These are phyloP conservation scores for Acipenser transmontanus DNA, from an alignment of 2,797 vertebrate species.

Conservation along the genomic window DNA sequence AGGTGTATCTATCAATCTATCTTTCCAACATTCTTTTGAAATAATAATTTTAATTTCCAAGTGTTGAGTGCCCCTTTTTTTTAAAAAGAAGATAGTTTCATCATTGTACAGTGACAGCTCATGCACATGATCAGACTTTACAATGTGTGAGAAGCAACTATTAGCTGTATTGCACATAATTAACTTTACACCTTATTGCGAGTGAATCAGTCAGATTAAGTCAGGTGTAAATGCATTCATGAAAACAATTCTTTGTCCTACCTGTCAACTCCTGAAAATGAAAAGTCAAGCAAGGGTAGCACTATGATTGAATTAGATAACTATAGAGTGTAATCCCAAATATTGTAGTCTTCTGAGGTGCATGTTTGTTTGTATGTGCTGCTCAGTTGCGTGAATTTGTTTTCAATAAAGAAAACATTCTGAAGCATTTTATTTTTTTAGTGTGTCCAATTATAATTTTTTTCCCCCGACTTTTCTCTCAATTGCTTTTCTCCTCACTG, in stretches of 20 bases:
- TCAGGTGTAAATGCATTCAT: conserved; percentile 52
- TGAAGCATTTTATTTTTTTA: too few relatives aligned
- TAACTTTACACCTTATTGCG: conserved; percentile 53
- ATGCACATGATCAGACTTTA: conserved; percentile 58
- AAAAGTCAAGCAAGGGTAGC: conserved; percentile 43
- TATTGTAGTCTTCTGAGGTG: not conserved
- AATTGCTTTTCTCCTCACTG: too few relatives aligned
- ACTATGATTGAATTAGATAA: conserved; percentile 10
- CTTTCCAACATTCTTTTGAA: too few relatives aligned
- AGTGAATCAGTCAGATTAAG: conserved; percentile 53
- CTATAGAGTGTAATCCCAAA: not conserved
- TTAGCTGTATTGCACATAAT: conserved; percentile 58
- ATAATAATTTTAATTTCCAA: too few relatives aligned
- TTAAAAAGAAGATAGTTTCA: conserved; percentile 55
- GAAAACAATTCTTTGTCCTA: conserved; percentile 59
- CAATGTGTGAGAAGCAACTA: conserved; percentile 60
- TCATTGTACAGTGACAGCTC: conserved; percentile 44
- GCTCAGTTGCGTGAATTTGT: too few relatives aligned
- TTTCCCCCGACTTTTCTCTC: too few relatives aligned
- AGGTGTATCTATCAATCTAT: too few relatives aligned
- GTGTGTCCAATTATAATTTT: too few relatives aligned
- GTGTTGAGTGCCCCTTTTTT: not conserved
- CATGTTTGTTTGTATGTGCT: too few relatives aligned
- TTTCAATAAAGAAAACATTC: too few relatives aligned
- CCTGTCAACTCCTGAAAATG: conserved; percentile 52